Conservation (phyloP, 2,113 vertebrate genomes). For the Gymnorhina tibicen region DNA sequence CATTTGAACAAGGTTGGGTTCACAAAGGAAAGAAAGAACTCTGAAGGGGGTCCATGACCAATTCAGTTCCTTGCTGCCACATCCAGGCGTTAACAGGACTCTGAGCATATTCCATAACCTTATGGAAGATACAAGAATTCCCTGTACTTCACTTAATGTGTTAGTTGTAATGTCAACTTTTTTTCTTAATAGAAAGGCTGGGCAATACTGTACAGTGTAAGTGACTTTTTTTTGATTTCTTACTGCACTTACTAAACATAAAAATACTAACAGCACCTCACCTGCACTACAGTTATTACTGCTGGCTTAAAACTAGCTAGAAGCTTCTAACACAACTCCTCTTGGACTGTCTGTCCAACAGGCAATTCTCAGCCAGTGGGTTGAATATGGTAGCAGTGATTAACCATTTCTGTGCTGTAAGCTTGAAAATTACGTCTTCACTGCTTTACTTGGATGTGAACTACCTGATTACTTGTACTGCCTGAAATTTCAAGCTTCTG, state of each 20-base stretch:
- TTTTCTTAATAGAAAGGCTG: slow-evolving; percentile 66
- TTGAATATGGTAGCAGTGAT: background rate
- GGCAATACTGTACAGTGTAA: slow-evolving; percentile 64
- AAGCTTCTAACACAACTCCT: background rate
- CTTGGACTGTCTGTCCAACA: background rate
- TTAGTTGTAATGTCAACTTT: slow-evolving; percentile 26
- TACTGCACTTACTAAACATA: background rate
- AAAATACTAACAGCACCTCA: slow-evolving; percentile 41
- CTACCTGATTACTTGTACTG: background rate
- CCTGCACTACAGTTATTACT: background rate
- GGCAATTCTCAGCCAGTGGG: background rate
- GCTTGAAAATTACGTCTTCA: background rate
- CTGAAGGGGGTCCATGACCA: too few species aligned
- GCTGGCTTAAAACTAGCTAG: background rate
- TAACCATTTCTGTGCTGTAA: background rate
- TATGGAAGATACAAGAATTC: background rate
- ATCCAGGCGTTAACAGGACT: background rate
- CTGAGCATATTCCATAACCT: background rate
- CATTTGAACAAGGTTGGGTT: background rate
- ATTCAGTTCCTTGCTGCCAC: background rate
- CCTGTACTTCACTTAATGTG: background rate
- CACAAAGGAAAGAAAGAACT: background rate
- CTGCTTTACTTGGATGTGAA: background rate
- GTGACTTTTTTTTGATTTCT: slow-evolving; percentile 31
- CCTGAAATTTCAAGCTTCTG: background rate